Evolutionary conservation across 2,888 invertebrate genomes (phyloP), one percentile per base, ranked within the genome.

Genomic region (Campopleginae sp.): DNA sequence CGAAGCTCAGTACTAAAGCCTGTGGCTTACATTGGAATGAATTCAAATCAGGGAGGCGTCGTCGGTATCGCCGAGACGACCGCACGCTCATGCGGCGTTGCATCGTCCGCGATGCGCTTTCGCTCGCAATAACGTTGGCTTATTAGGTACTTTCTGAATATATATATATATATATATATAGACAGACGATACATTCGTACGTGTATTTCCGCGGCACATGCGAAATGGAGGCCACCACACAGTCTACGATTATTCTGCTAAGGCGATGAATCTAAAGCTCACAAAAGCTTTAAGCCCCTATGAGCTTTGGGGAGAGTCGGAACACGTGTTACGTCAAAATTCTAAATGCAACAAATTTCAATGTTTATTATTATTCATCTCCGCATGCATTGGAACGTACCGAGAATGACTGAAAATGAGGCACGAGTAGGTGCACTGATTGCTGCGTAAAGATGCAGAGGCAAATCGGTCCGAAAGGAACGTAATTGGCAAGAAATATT

Each of bases 121-220:
- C 76, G n/a, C 79, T 78, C 63, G 83, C 82, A 85, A 85, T 88
- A 87, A 88, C 84, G 85, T 86, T 86, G 79, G 85, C 84, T 88
- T 88, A 88, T 88, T 86, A 85, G 82, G 86, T 80, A 83, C 71
- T 87, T 88, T 85, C 74, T 66, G 58, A 75, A 33, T 44, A 70
- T 54, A 44, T 68, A 17, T 23, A 82, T 63, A 14, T 51, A 31
- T 38, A 33, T 51, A 42, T 66, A 68, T 42, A 19, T 44, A 80
- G 38, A 38, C 10, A 38, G 4, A 5, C 38, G 10, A 38, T 54
- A 42, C 54, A 19, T 61, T 72, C 5, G 38, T 38, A 17, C 14
- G 23, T 63, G 31, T 51, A 51, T 51, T 58, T 66, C 38, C 46
- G 61, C 61, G 76, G 46, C 66, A 74, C 66, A 76, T 78, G 61